Conservation (phyloP, 2,888 invertebrate species). For the Zonitis immaculata region DNA sequence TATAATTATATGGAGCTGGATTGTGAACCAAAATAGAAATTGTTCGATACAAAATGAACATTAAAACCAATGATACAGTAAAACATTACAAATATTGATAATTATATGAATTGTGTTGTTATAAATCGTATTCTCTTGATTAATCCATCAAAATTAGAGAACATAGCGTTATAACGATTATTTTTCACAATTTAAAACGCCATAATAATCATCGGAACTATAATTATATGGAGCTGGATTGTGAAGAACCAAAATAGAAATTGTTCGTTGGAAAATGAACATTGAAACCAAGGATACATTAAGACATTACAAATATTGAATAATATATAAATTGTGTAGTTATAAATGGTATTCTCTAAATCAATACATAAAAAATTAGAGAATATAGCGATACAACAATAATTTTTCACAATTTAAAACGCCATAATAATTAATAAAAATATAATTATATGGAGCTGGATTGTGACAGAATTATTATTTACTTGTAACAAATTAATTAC, state of each 20-base stretch:
- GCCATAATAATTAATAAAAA: not conserved
- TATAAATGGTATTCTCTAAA: no score
- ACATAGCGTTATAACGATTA: slow-evolving; percentile 7
- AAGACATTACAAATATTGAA: no score
- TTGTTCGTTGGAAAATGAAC: no score
- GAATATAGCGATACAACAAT: slow-evolving; percentile 5
- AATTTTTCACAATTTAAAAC: slow-evolving; percentile 3
- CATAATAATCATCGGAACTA: not conserved
- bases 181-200: slow-evolving; percentile 5
- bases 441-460: slow-evolving; percentile 1
- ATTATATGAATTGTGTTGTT: no score
- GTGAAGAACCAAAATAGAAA: not conserved
- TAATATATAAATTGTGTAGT: no score
- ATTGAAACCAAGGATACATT: no score
- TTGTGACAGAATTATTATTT: not conserved
- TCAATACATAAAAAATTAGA: no score
- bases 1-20: slow-evolving; percentile 15
- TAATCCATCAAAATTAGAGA: not conserved
- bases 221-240: slow-evolving; percentile 11
- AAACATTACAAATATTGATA: no score
- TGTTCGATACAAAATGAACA: no score
- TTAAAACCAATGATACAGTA: no score
- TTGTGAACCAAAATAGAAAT: no score
- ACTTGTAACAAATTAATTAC: slow-evolving; percentile 19
- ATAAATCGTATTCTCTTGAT: no score